phyloP scores from a whole-genome alignment of 2,113 vertebrate species.

The Ophthalmolycus amberensis region DNA sequence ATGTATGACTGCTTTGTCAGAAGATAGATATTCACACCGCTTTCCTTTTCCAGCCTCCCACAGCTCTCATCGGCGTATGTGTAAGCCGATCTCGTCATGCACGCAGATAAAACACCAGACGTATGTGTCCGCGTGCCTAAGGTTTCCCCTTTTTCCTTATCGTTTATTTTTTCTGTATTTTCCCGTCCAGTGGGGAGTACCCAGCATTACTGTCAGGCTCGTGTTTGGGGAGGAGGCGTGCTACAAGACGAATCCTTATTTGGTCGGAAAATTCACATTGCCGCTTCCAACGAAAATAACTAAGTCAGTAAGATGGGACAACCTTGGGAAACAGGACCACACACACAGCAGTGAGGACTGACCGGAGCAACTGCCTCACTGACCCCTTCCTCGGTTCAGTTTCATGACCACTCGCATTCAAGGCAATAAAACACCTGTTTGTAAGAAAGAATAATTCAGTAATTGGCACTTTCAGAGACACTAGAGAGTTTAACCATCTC shows the following conservation, averaged over 20 bases:
- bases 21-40: slow-evolving; percentile 43
- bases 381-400: slow-evolving; percentile 41
- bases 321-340: slow-evolving; percentile 81
- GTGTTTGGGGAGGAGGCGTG: slow-evolving; percentile 29
- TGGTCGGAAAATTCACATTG: slow-evolving; percentile 80
- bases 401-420: slow-evolving; percentile 52
- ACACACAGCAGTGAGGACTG: slow-evolving; percentile 73
- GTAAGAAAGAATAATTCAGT: slow-evolving; percentile 12
- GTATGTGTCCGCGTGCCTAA: slow-evolving; percentile 33
- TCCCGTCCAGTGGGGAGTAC: slow-evolving; percentile 41
- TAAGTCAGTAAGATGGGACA: slow-evolving; percentile 78
- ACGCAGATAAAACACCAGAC: slow-evolving; percentile 56
- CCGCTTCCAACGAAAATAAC: slow-evolving; percentile 81
- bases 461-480: slow-evolving; percentile 11
- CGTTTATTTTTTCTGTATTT: slow-evolving; percentile 45
- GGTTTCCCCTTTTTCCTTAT: slow-evolving; percentile 26
- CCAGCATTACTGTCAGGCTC: slow-evolving; percentile 38
- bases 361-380: slow-evolving; percentile 63
- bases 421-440: slow-evolving; percentile 14
- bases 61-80: slow-evolving; percentile 53
- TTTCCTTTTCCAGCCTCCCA: slow-evolving; percentile 35
- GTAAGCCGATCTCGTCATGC: slow-evolving; percentile 37
- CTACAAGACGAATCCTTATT: slow-evolving; percentile 80
- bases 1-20: slow-evolving; percentile 36
- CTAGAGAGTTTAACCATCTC: slow-evolving; percentile 6